Evolutionary conservation across 2,113 vertebrate genomes (phyloP), one percentile per base, ranked within the genome.

Genomic region (Nothocercus nigrocapillus): DNA sequence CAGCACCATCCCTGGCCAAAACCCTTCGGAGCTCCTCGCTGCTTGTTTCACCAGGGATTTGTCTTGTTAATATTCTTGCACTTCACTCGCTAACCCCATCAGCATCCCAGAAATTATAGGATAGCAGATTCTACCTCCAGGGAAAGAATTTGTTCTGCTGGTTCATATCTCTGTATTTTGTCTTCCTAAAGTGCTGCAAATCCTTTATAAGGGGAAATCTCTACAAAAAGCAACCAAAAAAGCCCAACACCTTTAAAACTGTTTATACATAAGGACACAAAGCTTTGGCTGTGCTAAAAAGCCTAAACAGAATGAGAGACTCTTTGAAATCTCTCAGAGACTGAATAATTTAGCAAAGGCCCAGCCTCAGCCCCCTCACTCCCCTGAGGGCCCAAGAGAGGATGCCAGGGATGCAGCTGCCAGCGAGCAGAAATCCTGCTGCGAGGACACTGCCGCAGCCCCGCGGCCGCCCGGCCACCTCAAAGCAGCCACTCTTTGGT

Each of bases 401-500:
- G 22, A 64, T 86, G 56, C 30, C 24, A 44, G 54, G 61, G 74
- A 64, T 59, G 62, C 42, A 61, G 47, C 13, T 2, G 62, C 51
- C 66, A 53, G 32, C 64, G 53, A 89, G 32, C 11, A 70, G 16
- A 27, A 22, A 3, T 8, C 82, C 47, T 34, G 32, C 38, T 8
- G 58, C 34, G 82, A 54, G 24, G 18, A 56, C 2, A 64, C 68
- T 83, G 81, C 70, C 40, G 68, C 64, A 56, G 42, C 84, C 75
- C 87, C 42, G 78, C 66, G 10, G 11, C 44, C 30, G 72, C 42
- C 89, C 34, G 53, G 28, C 53, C 85, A 21, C 85, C 90, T 89
- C 66, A 85, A 85, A 93, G 87, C 86, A 59, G 42, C 30, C 94
- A 91, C 30, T 68, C 64, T 95, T 96, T 85, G 83, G 56, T 32